phyloP scores from a whole-genome alignment of 2,113 vertebrate species.

The Microtus ochrogaster region DNA sequence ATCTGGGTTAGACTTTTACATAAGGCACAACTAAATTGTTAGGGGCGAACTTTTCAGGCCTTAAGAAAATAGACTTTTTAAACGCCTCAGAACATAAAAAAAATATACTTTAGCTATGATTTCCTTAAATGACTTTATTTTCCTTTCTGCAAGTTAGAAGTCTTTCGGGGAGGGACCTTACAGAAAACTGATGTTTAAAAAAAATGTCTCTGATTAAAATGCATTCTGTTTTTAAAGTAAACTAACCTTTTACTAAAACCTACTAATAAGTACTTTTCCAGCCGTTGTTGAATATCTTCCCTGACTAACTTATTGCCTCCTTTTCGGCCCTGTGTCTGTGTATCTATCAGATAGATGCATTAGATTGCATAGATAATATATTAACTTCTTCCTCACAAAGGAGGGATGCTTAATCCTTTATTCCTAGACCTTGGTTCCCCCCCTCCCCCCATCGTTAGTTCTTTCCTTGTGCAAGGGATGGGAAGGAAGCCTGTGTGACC shows the following conservation, averaged over 20 bases:
- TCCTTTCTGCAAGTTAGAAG: neutral
- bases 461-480: neutral
- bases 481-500: neutral
- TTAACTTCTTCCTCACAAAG: neutral
- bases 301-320: neutral
- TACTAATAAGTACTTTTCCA: neutral
- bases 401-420: neutral
- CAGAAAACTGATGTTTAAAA: neutral
- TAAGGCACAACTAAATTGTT: neutral
- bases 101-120: neutral
- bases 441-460: neutral
- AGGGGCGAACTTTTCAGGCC: neutral
- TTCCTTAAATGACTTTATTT: neutral
- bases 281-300: neutral
- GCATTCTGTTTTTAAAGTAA: slow-evolving; percentile 1
- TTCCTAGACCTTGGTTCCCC: fast-evolving
- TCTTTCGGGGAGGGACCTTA: neutral
- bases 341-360: neutral
- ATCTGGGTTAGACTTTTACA: slow-evolving; percentile 5
- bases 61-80: neutral
- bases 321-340: neutral
- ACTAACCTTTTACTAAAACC: neutral
- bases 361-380: neutral
- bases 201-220: neutral
- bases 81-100: neutral